A percentile compares a stretch with the other conserved stretches of the same genome.
phyloP scores from a whole-genome alignment of 2,113 vertebrate genomes.

The Oncorhynchus tshawytscha region DNA sequence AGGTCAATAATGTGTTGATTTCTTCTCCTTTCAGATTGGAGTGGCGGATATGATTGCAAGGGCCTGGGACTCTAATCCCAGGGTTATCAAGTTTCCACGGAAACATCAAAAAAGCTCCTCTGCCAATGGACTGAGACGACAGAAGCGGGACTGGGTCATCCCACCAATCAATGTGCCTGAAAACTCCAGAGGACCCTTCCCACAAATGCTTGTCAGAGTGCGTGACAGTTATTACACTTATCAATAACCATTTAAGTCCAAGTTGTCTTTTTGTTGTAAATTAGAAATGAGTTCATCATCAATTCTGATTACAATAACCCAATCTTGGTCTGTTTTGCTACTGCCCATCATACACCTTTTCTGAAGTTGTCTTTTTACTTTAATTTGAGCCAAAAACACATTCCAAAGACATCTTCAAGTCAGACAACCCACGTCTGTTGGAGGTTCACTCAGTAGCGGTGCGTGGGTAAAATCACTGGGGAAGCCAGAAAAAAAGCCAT shows the following conservation, averaged over 20 bases:
- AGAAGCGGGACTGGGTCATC: conserved; percentile 98
- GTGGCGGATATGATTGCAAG: conserved; percentile 71
- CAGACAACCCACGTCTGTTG: conserved; percentile 9
- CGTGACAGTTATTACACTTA: conserved; percentile 62
- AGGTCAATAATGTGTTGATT: conserved; percentile 13
- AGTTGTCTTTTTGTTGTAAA: no score
- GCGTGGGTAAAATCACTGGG: background rate
- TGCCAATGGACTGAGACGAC: conserved; percentile 81
- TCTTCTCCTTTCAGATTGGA: conserved; percentile 57
- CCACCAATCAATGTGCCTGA: conserved; percentile 97
- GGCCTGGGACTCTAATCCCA: conserved; percentile 73
- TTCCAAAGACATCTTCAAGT: background rate
- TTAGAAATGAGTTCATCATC: no score
- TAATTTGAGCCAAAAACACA: no score
- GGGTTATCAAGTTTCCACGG: conserved; percentile 78
- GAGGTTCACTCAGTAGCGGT: background rate
- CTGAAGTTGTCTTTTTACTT: no score
- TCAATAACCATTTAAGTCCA: no score
- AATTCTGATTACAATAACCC: no score
- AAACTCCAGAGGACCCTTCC: conserved; percentile 94
- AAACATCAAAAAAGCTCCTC: conserved; percentile 72
- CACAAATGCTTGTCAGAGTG: conserved; percentile 94
- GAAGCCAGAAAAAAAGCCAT: background rate
- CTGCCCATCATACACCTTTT: no score
- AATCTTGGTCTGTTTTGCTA: no score